Base-by-base conservation (phyloP, 2,113 vertebrate species). In the Engystomops pustulosus region DNA sequence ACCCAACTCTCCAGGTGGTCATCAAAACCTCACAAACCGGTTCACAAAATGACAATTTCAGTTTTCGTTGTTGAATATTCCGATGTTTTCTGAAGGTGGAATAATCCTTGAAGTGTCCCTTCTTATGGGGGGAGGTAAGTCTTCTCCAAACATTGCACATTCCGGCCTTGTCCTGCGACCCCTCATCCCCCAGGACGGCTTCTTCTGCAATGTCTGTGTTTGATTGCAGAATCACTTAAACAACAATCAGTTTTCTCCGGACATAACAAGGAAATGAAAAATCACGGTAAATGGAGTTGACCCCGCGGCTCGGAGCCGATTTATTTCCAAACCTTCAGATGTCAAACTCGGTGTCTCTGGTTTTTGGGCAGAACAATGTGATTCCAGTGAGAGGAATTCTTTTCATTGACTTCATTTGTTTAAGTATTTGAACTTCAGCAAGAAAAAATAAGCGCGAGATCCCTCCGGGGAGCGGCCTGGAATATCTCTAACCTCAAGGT, bases 321-420 rank as follows among this genome's bases (percentile, higher is more conserved):
- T 84, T 68, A 68, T 65, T 53, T 41, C 7, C 38, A 76, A 49
- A 38, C 18, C 23, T 32, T 76, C 36, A 47, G 15, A 78, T 8
- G 44, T 67, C 71, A 51, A 34, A 30, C n/a, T 18, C 12, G 36
- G 41, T 25, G 11, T 84, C 58, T 53, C 7, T 41, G 58, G 44
- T 78, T 49, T 27, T 78, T 84, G 45, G 25, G 20, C 49, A 27
- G 53, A 53, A 76, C 58, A 77, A 77, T 78, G 27, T 44, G 44
- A 68, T 38, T 67, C 60, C 71, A 51, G 32, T 67, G 58, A 51
- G n/a, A 77, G 74, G 60, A 78, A 84, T 78, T 84, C 82, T n/a
- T 47, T 62, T 76, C 62, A 27, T 67, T 36, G 62, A 77, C 72
- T 55, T 67, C 69, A 55, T 68, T 77, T 68, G 30, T 53, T 78